Conservation (phyloP, 2,797 vertebrate genomes). For the Tragopan temminckii region DNA sequence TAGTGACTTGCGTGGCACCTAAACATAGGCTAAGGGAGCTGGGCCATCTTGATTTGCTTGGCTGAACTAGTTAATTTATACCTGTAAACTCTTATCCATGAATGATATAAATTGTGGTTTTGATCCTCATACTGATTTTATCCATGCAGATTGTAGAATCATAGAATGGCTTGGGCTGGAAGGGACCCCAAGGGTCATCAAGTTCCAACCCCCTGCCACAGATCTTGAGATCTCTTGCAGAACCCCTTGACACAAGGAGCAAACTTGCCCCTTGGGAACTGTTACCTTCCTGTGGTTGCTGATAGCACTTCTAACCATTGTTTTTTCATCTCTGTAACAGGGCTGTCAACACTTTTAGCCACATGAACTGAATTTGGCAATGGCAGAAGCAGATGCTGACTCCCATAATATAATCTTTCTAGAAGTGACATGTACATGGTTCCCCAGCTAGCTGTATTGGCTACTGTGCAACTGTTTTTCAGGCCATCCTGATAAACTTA, state of each 20-base stretch:
- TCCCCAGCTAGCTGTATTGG: background rate
- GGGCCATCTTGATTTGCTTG: background rate
- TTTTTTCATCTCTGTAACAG: background rate
- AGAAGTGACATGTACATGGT: background rate
- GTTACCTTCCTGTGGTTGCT: background rate
- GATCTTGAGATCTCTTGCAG: background rate
- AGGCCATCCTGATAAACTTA: slow-evolving; percentile 5
- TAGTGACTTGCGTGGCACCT: background rate
- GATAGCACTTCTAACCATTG: background rate
- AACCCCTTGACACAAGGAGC: background rate
- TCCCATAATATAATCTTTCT: background rate
- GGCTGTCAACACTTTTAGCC: background rate
- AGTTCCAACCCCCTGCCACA: too few relatives aligned
- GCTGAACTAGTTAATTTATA: background rate
- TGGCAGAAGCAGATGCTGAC: background rate
- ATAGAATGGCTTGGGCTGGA: too few relatives aligned
- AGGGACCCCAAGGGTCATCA: too few relatives aligned
- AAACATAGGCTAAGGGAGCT: background rate
- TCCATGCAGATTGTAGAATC: background rate
- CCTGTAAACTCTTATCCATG: background rate
- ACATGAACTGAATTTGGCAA: background rate
- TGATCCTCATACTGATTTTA: background rate
- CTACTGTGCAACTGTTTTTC: background rate
- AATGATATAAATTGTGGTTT: background rate
- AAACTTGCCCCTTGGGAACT: background rate